A percentile compares a stretch with the other conserved stretches of the same genome.
phyloP scores from a whole-genome alignment of 2,888 invertebrate genomes.

The Altica lythri region DNA sequence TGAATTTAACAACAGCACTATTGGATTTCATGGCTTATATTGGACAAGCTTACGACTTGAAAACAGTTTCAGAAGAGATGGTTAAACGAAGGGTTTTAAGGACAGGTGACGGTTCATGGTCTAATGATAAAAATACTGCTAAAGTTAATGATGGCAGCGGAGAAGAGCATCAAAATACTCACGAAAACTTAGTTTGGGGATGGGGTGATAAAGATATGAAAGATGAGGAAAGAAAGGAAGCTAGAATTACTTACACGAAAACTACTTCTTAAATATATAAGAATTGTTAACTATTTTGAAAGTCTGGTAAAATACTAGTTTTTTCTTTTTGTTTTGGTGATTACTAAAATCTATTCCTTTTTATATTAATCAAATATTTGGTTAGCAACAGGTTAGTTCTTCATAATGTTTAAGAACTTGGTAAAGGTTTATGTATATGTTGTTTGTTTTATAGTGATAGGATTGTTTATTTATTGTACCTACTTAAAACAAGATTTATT shows the following conservation, averaged over 20 bases:
- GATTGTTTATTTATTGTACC: too few relatives aligned
- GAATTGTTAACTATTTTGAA: too few relatives aligned
- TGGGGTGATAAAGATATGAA: constrained; percentile 73
- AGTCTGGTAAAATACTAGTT: too few relatives aligned
- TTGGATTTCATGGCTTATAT: constrained; percentile 79
- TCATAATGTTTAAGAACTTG: too few relatives aligned
- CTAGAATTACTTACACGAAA: constrained; percentile 48
- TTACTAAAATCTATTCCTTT: too few relatives aligned
- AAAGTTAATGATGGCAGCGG: constrained; percentile 68
- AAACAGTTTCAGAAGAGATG: constrained; percentile 64
- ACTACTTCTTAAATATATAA: too few relatives aligned
- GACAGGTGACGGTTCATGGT: constrained; percentile 63
- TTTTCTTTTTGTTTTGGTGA: too few relatives aligned
- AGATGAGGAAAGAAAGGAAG: constrained; percentile 49
- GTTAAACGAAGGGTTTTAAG: constrained; percentile 61
- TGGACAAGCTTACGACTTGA: constrained; percentile 83
- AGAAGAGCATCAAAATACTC: constrained; percentile 57
- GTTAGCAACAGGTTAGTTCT: too few relatives aligned
- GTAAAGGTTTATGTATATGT: too few relatives aligned
- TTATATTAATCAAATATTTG: too few relatives aligned
- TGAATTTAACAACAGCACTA: constrained; percentile 77
- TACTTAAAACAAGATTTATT: too few relatives aligned
- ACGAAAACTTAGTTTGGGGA: constrained; percentile 24
- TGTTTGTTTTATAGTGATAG: too few relatives aligned
- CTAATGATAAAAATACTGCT: constrained; percentile 40